These are phyloP conservation scores for Amazona ochrocephala DNA, from an alignment of 2,797 vertebrate species.

Conservation along the genomic window DNA sequence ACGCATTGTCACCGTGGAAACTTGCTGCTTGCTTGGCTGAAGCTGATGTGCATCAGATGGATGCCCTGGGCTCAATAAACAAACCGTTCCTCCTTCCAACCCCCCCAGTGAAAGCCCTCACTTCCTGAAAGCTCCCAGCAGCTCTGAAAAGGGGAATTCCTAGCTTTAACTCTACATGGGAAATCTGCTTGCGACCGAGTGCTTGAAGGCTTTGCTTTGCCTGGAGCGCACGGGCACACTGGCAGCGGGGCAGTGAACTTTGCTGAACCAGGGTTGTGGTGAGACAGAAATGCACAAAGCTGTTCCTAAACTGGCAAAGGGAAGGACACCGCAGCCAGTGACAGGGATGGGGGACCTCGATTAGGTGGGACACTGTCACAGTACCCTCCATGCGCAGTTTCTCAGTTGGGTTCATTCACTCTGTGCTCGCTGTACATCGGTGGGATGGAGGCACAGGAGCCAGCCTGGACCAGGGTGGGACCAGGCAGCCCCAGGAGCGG, in stretches of 20 bases:
- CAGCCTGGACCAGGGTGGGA: not conserved
- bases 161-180: not conserved
- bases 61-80: not conserved
- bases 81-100: accelerated
- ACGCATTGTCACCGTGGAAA: not conserved
- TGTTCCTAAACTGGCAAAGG: not conserved
- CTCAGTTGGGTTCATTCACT: not conserved
- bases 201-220: not conserved
- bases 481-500: not conserved
- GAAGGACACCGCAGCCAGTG: not conserved
- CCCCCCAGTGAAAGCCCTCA: not conserved
- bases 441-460: not conserved
- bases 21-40: not conserved
- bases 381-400: not conserved
- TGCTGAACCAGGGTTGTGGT: not conserved
- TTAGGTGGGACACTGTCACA: not conserved
- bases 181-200: not conserved
- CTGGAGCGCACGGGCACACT: accelerated
- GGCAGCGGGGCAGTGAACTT: accelerated
- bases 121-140: not conserved
- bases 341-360: not conserved
- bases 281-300: not conserved
- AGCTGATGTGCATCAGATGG: not conserved
- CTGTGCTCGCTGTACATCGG: not conserved
- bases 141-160: not conserved